A percentile compares a stretch with the other conserved stretches of the same genome.
These are phyloP conservation scores for Hephaestus fuliginosus DNA, from an alignment of 2,797 vertebrate species.

Conservation along the genomic window DNA sequence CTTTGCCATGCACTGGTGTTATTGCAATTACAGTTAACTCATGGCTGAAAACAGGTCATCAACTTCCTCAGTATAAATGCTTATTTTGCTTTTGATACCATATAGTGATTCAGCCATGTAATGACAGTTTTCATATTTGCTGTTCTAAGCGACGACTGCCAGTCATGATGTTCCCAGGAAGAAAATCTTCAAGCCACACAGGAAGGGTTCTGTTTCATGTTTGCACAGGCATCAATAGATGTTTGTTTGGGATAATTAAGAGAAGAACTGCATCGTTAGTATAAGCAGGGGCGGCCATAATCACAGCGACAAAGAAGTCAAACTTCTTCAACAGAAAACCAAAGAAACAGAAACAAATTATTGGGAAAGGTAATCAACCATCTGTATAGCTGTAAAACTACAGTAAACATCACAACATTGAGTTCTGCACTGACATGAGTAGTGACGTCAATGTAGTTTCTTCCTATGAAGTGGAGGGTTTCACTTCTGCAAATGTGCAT, in stretches of 20 bases:
- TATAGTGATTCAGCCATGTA: slow-evolving; percentile 45
- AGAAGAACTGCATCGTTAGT: slow-evolving; percentile 8
- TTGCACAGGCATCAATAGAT: slow-evolving; percentile 48
- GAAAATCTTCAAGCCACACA: slow-evolving; percentile 43
- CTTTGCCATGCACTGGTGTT: slow-evolving; percentile 34
- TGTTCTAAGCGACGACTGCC: slow-evolving; percentile 28
- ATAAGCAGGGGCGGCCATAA: not conserved
- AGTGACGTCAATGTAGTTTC: slow-evolving; percentile 44
- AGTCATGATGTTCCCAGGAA: slow-evolving; percentile 61
- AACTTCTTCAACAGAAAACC: not conserved
- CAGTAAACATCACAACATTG: slow-evolving; percentile 19
- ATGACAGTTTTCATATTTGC: slow-evolving; percentile 71
- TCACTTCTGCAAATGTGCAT: slow-evolving; percentile 56
- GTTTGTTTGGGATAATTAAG: slow-evolving; percentile 62
- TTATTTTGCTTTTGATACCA: slow-evolving; percentile 45
- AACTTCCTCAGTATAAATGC: slow-evolving; percentile 55
- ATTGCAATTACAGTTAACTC: slow-evolving; percentile 55
- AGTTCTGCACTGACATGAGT: slow-evolving; percentile 11
- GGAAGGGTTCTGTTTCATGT: slow-evolving; percentile 59
- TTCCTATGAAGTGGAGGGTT: slow-evolving; percentile 14
- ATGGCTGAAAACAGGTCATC: slow-evolving; percentile 46
- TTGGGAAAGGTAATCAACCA: not conserved
- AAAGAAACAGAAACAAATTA: slow-evolving; percentile 6
- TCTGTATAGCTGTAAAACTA: slow-evolving; percentile 12
- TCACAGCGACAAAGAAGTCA: not conserved